Evolutionary conservation across 1,140 invertebrate genomes (phyloP).

Genomic region (Lepidurus packardi): DNA sequence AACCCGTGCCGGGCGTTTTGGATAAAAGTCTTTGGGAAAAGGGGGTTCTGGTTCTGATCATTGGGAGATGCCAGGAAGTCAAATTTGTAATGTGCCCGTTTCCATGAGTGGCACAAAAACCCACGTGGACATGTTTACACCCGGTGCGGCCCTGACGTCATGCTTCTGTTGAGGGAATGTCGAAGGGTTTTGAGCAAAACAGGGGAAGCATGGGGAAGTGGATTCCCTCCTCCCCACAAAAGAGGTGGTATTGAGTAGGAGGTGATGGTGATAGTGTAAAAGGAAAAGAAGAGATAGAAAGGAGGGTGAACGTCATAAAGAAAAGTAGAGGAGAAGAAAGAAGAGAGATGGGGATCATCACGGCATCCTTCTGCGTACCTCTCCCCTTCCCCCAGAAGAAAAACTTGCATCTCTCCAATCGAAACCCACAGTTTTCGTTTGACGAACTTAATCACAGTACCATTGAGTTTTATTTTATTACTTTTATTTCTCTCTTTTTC

Average conservation of each 20-base stretch:
- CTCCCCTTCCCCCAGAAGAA: background rate
- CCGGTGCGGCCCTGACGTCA: background rate
- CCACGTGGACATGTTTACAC: constrained; percentile 12
- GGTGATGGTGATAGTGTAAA: constrained; percentile 2
- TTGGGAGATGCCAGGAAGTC: background rate
- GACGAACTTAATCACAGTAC: background rate
- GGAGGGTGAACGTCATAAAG: background rate
- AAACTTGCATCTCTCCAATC: background rate
- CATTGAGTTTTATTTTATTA: background rate
- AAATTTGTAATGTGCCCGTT: constrained; percentile 14
- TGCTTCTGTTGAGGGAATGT: background rate
- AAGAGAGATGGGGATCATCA: background rate
- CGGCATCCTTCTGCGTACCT: background rate
- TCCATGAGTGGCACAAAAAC: constrained; percentile 2
- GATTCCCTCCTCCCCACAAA: background rate
- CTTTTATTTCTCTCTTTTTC: background rate
- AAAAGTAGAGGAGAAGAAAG: background rate
- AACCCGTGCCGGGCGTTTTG: too few species aligned
- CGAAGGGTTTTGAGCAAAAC: constrained; percentile 5
- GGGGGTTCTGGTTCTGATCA: background rate
- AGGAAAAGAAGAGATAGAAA: background rate
- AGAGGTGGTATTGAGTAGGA: background rate
- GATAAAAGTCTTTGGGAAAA: background rate
- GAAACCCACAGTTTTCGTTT: background rate
- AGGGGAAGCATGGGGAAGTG: background rate